Conservation (phyloP, 2,797 vertebrate species). For the Scleropages formosus region DNA sequence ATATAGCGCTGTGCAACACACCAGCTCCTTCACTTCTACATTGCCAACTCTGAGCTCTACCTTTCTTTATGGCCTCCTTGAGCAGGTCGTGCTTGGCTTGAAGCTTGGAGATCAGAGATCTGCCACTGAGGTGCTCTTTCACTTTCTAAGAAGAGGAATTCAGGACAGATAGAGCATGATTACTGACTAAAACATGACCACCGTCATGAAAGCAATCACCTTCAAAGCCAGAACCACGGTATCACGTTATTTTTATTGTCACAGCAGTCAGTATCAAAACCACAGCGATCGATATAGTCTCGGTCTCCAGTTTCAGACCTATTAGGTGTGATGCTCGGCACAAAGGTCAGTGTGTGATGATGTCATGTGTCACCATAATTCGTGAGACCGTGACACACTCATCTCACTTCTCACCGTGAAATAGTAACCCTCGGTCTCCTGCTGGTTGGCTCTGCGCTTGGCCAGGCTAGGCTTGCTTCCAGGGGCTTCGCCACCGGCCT, state of each 20-base stretch:
- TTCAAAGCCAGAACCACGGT: too few species aligned
- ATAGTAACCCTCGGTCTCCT: constrained; percentile 87
- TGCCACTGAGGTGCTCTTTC: constrained; percentile 80
- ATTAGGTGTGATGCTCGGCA: too few species aligned
- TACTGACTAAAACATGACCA: too few species aligned
- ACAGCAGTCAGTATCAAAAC: too few species aligned
- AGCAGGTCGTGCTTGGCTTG: constrained; percentile 85
- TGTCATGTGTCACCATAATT: too few species aligned
- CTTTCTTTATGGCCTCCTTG: constrained; percentile 83
- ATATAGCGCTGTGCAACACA: background rate
- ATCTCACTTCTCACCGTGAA: constrained; percentile 65
- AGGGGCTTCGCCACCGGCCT: constrained; percentile 69
- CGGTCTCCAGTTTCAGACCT: too few species aligned
- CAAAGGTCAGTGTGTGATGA: too few species aligned
- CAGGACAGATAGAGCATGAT: background rate
- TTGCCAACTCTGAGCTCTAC: constrained; percentile 42
- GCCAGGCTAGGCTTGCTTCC: constrained; percentile 68
- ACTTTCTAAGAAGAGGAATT: constrained; percentile 72
- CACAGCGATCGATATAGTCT: too few species aligned
- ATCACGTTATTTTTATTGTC: too few species aligned
- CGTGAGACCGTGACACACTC: too few species aligned
- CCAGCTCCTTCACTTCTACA: background rate
- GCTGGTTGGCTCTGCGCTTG: constrained; percentile 83
- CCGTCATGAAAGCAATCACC: too few species aligned
- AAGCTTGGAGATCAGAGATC: constrained; percentile 81